Percentiles rank a stretch among this genome's conserved stretches.
phyloP scores from a whole-genome alignment of 2,797 vertebrate species.

The Scarus forsteni region DNA sequence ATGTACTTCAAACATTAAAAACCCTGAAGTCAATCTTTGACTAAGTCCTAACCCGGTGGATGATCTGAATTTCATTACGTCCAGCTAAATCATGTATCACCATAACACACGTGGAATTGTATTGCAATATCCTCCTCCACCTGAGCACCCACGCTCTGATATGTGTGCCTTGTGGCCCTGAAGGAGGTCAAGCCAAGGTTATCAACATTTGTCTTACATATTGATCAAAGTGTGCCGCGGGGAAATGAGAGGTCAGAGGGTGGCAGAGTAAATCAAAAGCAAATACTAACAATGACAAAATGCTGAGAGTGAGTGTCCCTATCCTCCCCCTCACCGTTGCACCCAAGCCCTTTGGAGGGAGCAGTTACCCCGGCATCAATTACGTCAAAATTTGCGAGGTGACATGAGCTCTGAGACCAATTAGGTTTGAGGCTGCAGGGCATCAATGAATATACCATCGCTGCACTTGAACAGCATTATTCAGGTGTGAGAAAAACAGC shows the following conservation, averaged over 20 bases:
- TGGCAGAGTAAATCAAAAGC: slow-evolving; percentile 66
- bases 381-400: slow-evolving; percentile 41
- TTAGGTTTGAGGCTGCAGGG: slow-evolving; percentile 59
- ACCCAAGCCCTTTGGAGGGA: slow-evolving; percentile 18
- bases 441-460: slow-evolving; percentile 37
- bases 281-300: slow-evolving; percentile 66
- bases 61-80: neutral
- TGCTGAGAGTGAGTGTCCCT: neutral
- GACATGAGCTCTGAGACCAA: slow-evolving; percentile 61
- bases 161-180: slow-evolving; percentile 26
- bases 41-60: neutral
- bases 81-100: neutral
- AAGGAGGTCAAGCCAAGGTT: slow-evolving; percentile 64
- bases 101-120: neutral
- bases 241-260: slow-evolving; percentile 70
- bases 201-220: slow-evolving; percentile 75
- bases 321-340: neutral
- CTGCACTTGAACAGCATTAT: slow-evolving; percentile 26
- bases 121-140: too few relatives aligned
- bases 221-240: slow-evolving; percentile 71
- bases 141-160: neutral
- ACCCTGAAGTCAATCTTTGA: neutral
- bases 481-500: slow-evolving; percentile 38
- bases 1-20: neutral
- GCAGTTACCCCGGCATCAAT: slow-evolving; percentile 52